Percentiles rank a stretch among this genome's conserved stretches.
These are phyloP conservation scores for Trichacis sp. DNA, from an alignment of 2,888 invertebrate species.

Conservation along the genomic window DNA sequence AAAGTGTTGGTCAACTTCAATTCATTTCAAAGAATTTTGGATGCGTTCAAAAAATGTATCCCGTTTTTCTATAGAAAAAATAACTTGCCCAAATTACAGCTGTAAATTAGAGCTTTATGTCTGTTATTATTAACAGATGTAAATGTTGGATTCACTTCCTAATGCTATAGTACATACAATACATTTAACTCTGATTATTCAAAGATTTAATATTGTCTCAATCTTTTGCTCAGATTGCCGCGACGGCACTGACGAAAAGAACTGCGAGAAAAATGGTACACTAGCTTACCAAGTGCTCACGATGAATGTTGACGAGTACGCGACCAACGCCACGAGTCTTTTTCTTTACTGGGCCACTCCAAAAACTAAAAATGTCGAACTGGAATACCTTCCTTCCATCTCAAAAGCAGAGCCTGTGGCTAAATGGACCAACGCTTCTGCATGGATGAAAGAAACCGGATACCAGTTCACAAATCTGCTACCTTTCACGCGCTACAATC, in stretches of 20 bases:
- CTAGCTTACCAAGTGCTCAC: constrained; percentile 72
- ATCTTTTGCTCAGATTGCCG: no score
- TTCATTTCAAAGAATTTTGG: no score
- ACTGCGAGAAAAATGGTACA: constrained; percentile 72
- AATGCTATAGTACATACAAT: no score
- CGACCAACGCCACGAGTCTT: constrained; percentile 75
- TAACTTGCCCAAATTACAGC: no score
- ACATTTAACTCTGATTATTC: no score
- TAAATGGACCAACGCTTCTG: constrained; percentile 73
- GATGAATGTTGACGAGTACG: constrained; percentile 76
- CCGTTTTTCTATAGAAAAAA: no score
- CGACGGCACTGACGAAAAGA: constrained; percentile 81
- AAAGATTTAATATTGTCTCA: no score
- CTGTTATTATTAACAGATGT: no score
- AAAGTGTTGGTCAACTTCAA: no score
- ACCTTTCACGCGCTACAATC: constrained; percentile 82
- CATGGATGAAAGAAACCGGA: constrained; percentile 74
- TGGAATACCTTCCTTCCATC: constrained; percentile 80
- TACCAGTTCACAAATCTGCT: constrained; percentile 75
- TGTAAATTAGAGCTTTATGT: no score
- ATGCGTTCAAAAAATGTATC: no score
- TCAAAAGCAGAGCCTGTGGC: constrained; percentile 69
- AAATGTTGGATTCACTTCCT: no score
- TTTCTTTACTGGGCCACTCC: constrained; percentile 76
- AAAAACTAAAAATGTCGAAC: constrained; percentile 64